Evolutionary conservation across 1,140 invertebrate genomes (phyloP), one percentile per base, ranked within the genome.

Genomic region (Pantala flavescens): DNA sequence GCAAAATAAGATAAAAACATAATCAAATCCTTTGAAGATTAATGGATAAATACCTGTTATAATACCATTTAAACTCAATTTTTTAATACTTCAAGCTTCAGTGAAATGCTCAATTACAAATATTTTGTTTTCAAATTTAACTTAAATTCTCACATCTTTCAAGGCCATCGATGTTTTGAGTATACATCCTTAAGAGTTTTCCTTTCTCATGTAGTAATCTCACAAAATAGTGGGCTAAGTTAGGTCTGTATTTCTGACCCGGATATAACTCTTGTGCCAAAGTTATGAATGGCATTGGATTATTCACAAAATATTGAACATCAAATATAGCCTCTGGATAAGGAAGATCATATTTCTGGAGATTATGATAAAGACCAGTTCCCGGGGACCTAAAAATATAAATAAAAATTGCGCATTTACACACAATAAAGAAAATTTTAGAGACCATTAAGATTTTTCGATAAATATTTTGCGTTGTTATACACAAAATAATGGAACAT

Each of bases 301-400:
- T 81, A 75, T 77, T 75, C 36, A 79, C 75, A 75, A 84, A 84
- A 74, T 78, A 83, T 55, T 77, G 79, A 71, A 89, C 86, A 77
- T 88, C 88, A 82, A 90, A 88, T 73, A 89, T 87, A 24, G 86
- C 83, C 78, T 88, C 85, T 71, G 88, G 87, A 77, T 86, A 84
- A 7, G 86, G 84, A 23, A 89, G 82, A 75, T 86, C 83, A 77
- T 88, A 89, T 78, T 88, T 84, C 75, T 82, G 76, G 12, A 90
- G 80, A 76, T 88, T 88, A 77, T 84, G 83, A 81, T 90, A 90
- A 3, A 90, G 79, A 21, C 88, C 88, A 77, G 84, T 86, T 16
- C 84, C 84, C 36, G 87, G 88, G 23, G 84, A 85, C 72, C 88
- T 83, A 78, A 24, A 72, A 24, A 43, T 24, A 42, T 73, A 19